Evolutionary conservation across 2,888 invertebrate genomes (phyloP).

Genomic region (Cacoxenus indagator): DNA sequence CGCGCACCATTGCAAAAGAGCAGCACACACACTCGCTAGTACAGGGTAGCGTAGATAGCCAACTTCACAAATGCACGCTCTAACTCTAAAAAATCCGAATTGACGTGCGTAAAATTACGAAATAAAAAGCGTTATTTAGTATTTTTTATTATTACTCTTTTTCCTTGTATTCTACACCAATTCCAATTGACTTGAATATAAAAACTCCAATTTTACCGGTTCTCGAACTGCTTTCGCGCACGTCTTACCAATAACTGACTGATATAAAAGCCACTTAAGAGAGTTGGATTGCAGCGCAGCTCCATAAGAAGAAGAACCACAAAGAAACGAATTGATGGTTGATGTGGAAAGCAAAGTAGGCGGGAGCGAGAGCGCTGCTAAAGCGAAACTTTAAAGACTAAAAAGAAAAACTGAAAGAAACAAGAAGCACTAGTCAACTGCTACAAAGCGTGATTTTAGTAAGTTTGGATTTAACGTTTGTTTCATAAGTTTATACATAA

Average conservation of each 20-base stretch:
- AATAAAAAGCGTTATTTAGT: background rate
- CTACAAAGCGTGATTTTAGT: too few species aligned
- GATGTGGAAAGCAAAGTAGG: too few species aligned
- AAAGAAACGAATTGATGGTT: too few species aligned
- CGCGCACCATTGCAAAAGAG: background rate
- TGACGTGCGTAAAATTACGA: constrained; percentile 6
- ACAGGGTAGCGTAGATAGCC: background rate
- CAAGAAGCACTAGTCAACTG: too few species aligned
- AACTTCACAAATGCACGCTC: too few species aligned
- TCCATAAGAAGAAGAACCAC: too few species aligned
- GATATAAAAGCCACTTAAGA: constrained; percentile 40
- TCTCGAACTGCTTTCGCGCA: constrained; percentile 27
- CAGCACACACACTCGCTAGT: background rate
- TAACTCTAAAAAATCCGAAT: background rate
- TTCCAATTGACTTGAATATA: background rate
- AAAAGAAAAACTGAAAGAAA: too few species aligned
- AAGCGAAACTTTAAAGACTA: too few species aligned
- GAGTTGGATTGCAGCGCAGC: constrained; percentile 32
- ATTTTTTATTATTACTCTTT: background rate
- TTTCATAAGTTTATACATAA: too few species aligned
- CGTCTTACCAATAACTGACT: constrained; percentile 48
- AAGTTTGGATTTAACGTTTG: too few species aligned
- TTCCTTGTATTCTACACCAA: background rate
- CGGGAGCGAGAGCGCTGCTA: too few species aligned
- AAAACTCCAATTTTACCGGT: background rate